These are phyloP conservation scores for Equus quagga DNA, from an alignment of 2,113 vertebrate species.

Conservation along the genomic window DNA sequence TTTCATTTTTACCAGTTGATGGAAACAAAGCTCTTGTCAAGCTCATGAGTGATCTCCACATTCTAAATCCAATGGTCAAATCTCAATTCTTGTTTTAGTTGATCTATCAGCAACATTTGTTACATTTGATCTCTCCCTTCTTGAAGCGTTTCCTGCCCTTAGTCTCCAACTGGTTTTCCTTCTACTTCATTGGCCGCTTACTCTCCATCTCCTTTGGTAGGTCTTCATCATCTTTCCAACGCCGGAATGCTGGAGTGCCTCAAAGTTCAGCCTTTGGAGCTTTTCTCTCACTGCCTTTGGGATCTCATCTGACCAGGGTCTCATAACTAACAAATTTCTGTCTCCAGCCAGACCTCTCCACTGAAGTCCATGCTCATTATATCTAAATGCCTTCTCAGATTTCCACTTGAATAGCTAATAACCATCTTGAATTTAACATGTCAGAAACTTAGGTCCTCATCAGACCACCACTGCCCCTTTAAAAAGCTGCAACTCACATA, in stretches of 20 bases:
- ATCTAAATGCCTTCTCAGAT: background rate
- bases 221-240: background rate
- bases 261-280: background rate
- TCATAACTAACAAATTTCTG: background rate
- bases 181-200: background rate
- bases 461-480: background rate
- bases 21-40: conserved; percentile 3
- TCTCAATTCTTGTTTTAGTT: background rate
- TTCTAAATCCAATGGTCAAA: background rate
- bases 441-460: background rate
- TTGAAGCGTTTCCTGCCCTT: background rate
- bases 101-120: background rate
- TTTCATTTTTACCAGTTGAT: background rate
- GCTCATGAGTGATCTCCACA: background rate
- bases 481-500: background rate
- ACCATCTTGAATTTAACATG: background rate
- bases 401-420: background rate
- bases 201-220: background rate
- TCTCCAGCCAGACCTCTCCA: background rate
- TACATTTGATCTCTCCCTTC: background rate
- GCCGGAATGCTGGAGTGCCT: background rate
- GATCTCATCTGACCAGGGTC: background rate
- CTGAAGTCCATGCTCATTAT: background rate
- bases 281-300: background rate
- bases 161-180: background rate